Percentiles rank a stretch among this genome's conserved stretches.
These are phyloP conservation scores for Xanthostigma xanthostigma DNA, from an alignment of 2,888 invertebrate species.

Conservation along the genomic window DNA sequence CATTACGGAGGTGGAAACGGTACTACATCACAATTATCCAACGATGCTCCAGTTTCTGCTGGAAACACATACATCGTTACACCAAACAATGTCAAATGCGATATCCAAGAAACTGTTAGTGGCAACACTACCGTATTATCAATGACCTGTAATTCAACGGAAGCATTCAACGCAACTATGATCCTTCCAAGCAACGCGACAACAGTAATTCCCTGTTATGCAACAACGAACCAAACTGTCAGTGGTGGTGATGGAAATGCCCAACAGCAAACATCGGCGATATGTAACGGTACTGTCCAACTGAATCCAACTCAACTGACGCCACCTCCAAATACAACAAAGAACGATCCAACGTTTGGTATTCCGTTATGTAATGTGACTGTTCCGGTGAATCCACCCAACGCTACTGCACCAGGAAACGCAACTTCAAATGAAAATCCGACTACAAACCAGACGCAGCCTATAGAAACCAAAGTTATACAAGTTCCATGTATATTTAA, in stretches of 20 bases:
- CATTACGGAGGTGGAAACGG: background rate
- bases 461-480: too few species aligned
- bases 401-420: too few species aligned
- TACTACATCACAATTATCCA: background rate
- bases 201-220: slow-evolving; percentile 3
- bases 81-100: slow-evolving; percentile 5
- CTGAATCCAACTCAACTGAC: background rate
- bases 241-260: background rate
- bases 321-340: background rate
- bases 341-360: too few species aligned
- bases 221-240: background rate
- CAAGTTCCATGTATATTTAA: too few species aligned
- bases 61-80: slow-evolving; percentile 6
- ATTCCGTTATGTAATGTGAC: background rate
- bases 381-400: slow-evolving; percentile 6
- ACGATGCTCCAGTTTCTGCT: background rate
- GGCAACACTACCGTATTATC: background rate
- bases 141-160: slow-evolving; percentile 1
- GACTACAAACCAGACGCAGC: too few species aligned
- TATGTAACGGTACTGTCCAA: slow-evolving; percentile 1
- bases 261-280: background rate
- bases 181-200: slow-evolving; percentile 5
- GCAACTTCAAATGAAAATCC: too few species aligned
- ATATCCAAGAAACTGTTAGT: slow-evolving; percentile 3
- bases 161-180: slow-evolving; percentile 4